Conservation (phyloP, 2,888 invertebrate species). For the Scelioninae gen. 1 region DNA sequence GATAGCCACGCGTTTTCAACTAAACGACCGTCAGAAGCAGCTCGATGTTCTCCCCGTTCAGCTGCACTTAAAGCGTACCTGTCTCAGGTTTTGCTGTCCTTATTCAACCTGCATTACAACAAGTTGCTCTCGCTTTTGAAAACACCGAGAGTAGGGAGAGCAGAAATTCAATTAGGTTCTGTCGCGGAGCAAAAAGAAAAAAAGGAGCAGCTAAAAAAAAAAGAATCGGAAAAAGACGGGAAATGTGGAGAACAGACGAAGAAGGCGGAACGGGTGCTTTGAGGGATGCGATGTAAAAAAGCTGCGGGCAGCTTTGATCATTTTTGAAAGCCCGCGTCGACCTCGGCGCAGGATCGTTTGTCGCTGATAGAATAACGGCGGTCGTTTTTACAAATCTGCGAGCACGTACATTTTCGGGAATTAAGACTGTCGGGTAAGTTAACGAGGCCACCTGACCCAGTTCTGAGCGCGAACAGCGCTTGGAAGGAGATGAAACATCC, state of each 20-base stretch:
- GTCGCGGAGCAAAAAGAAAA: conserved; percentile 35
- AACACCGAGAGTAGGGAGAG: conserved; percentile 19
- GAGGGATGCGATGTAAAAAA: conserved; percentile 16
- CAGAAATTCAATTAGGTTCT: conserved; percentile 62
- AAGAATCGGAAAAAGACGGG: neutral
- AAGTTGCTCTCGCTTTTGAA: conserved; percentile 37
- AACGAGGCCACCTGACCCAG: conserved; percentile 54
- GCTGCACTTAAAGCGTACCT: conserved; percentile 55
- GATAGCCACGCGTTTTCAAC: conserved; percentile 63
- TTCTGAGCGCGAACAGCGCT: conserved; percentile 5
- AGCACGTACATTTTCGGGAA: conserved; percentile 45
- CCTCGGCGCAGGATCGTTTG: conserved; percentile 11
- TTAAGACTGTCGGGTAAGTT: conserved; percentile 27
- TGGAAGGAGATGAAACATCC: conserved; percentile 20
- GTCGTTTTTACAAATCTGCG: conserved; percentile 23
- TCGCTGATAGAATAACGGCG: conserved; percentile 9
- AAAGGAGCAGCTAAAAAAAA: neutral
- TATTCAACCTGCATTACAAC: conserved; percentile 26
- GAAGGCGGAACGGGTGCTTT: conserved; percentile 7
- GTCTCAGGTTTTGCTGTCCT: conserved; percentile 36
- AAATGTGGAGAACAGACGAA: neutral
- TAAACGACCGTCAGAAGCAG: conserved; percentile 76
- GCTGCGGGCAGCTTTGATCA: conserved; percentile 38
- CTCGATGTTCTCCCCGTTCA: conserved; percentile 59
- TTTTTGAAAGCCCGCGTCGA: conserved; percentile 29